Base-by-base conservation (phyloP, 2,797 vertebrate species). In the Pelochelys cantorii region DNA sequence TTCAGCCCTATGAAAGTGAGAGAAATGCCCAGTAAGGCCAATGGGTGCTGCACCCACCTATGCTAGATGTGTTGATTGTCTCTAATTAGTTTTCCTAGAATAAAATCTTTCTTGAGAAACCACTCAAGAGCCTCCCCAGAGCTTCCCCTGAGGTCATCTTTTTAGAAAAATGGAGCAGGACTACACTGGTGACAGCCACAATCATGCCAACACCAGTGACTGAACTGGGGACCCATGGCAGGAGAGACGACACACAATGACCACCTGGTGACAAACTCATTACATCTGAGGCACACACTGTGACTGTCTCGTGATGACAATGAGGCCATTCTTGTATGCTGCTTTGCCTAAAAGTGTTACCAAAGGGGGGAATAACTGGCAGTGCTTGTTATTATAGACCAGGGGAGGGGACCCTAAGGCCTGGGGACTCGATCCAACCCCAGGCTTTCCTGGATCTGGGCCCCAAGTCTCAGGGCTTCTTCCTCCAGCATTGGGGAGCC, bases 271-370 rank as follows among this genome's bases (percentile, higher is more conserved):
- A 85, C 82, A 77, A 75, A 84, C 4, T n/a, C 37, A 52, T 23
- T 83, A 62, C 6, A 53, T 90, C 93, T 11, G 0, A 48, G 1
- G 0, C 20, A 62, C 5, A 4, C n/a, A 3, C 3, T 65, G 20
- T 18, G 42, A 2, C 34, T 86, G 13, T 0, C 1, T 25, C 7
- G 31, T 54, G 20, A 78, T 10, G 78, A 13, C 31, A 85, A 5
- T 12, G 10, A 71, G 11, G 10, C 68, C 68, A 71, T 8, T 3
- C 37, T 48, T 27, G 25, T 77, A 15, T 52, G 25, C 84, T 14
- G 4, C 8, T 93, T 87, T 85, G 3, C 27, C 48, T 62, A 31
- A 37, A 4, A 7, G 0, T 79, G 29, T 85, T 53, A 79, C 13
- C 34, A 89, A 34, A 4, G 14, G 11, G 22, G 3, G 2, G 13